Base-by-base conservation (phyloP, 2,797 vertebrate genomes). In the Uromys caudimaculatus region DNA sequence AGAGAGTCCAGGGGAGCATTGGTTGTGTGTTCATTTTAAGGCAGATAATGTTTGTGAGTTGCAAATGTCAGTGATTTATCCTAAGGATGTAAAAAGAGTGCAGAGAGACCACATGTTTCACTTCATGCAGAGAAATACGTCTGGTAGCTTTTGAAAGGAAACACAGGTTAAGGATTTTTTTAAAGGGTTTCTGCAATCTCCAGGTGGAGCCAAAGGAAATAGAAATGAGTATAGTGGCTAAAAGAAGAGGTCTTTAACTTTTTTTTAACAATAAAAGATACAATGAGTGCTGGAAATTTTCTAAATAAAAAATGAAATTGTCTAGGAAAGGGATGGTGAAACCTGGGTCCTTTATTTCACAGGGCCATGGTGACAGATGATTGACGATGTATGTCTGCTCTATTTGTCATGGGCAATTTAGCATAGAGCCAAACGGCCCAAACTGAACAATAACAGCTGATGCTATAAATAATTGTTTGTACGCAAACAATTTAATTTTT, bases 31-130 rank as follows among this genome's bases (percentile, higher is more conserved):
- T 99, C 98, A 96, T 98, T 98, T 98, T 97, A 98, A 98, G 97
- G 98, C 98, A 98, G 98, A 99, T 99, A 98, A 98, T 98, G 98
- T 98, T 98, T 98, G 98, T 97, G 97, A 97, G 97, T 98, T 98
- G 98, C 98, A 98, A 98, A 93, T 97, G 98, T 98, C 98, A 94
- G 84, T 98, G 98, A 98, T 98, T 98, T 99, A 98, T 98, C 98
- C 98, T 97, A 93, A 97, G 98, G 98, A 98, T 97, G 98, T 98
- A 98, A 98, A 96, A 96, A 0, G 95, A 98, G 97, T 97, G 96
- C 94, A 97, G 98, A 97, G 98, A 98, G 98, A 97, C 97, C 98
- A 98, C 98, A 98, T 98, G 98, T 98, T 98, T 98, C 96, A 97
- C 93, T 98, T 98, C 93, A 92, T 96, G 93, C 97, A 97, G 98